Base-by-base conservation (phyloP, 2,888 invertebrate species). In the Agriotes lineatus region DNA sequence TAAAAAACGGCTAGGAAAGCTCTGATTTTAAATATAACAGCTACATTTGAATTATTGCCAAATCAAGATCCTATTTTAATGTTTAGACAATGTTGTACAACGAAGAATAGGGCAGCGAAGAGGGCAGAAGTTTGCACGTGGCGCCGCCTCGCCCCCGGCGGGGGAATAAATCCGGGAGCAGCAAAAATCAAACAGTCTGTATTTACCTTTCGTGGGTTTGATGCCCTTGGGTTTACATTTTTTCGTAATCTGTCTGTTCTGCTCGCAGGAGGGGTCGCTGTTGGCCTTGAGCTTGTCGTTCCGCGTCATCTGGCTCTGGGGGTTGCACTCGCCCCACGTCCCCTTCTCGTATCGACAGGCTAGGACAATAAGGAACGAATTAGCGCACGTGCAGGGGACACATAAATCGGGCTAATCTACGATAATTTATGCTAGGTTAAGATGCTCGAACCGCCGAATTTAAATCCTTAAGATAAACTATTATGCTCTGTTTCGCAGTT, bases 281-380 rank as follows among this genome's bases (percentile, higher is more conserved):
- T 91, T 90, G 60, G 92, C 87, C 85, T 95, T 95, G 80, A 96
- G 85, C 85, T 90, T 91, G 83, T 96, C 94, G 77, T 90, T 91
- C 81, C 96, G 88, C 75, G 91, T 90, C 92, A 95, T 94, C 86
- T 91, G 90, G 73, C 93, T 93, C 80, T 91, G 91, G 72, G 90
- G 87, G 80, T 89, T 90, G 86, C 96, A 96, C 81, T 92, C 93
- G 81, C 91, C 91, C 94, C 95, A 96, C 72, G 93, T 86, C 33
- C 95, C 94, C 84, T 95, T 95, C 81, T 94, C 94, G 85, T 96
- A 96, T 77, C 95, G 93, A 85, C 96, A 96, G 74, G 94, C 95
- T 93, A 72, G 70, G 77, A 87, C 77, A 71, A 71, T 42, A 52
- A 59, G 37, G 54, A 67, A 60, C 61, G 59, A 66, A 57, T 66